Evolutionary conservation across 2,888 invertebrate genomes (phyloP), one percentile per base, ranked within the genome.

Genomic region (Hirtodrosophila confusa): DNA sequence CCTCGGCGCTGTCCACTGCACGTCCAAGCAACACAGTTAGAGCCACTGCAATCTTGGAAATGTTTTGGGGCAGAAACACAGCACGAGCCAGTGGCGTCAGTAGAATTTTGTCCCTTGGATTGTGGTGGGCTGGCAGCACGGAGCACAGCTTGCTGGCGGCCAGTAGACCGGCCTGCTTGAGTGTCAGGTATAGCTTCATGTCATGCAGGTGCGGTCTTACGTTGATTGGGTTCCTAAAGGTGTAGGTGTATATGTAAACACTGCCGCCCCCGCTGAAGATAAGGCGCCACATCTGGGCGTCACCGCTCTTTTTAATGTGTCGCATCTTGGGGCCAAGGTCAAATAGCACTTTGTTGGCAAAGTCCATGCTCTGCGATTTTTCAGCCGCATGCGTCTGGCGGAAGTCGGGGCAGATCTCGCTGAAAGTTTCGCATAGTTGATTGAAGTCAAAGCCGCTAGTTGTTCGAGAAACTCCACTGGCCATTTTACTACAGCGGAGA

Each of bases 331-430:
- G 75, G 0, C 60, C 57, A 23, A 80, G 31, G 0, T 78, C 64
- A 31, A 75, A 87, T 4, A 87, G 43, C 27, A 82, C 68, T 27
- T 55, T 75, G 12, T 70, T 53, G 35, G 87, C 82, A 63, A 75
- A 87, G 33, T 80, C 62, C 17, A 75, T 23, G 31, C 82, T 82
- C 36, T 65, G 60, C 2, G 58, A 64, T 36, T 35, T 56, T 2
- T 23, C 45, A 6, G 29, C 0, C 8, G 4, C n/a, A 10, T 36
- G 9, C 4, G 11, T 24, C 2, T 6, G 12, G 0, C 12, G 17
- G 29, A 78, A 82, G 33, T 87, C 87, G 0, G 85, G 67, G 17
- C 87, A 80, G 29, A 86, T 69, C 41, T 61, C 43, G 4, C 11
- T 3, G 24, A 77, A 73, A 17, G 53, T 57, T 35, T 43, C 41